Percentiles rank a stretch among this genome's conserved stretches.
These are phyloP conservation scores for Limanda limanda DNA, from an alignment of 2,113 vertebrate genomes.

Conservation along the genomic window DNA sequence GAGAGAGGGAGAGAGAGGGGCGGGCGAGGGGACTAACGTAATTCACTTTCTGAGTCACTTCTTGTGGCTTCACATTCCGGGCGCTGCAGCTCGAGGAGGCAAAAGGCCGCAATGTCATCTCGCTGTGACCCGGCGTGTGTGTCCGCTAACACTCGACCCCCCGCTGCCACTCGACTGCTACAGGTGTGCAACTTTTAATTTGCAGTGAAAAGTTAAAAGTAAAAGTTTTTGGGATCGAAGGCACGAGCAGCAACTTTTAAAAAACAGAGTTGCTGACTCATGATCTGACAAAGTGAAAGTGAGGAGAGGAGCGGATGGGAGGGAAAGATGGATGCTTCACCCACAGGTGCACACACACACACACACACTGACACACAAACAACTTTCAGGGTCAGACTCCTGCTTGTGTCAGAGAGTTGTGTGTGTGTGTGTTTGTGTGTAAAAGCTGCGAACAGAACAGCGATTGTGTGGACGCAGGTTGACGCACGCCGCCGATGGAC, in stretches of 20 bases:
- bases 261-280: not conserved
- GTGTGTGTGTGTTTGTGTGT: too few species aligned
- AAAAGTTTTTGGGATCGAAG: slow-evolving; percentile 1
- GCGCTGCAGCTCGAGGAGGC: slow-evolving; percentile 28
- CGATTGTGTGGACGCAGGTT: too few species aligned
- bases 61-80: slow-evolving; percentile 45
- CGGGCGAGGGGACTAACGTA: too few species aligned
- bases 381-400: slow-evolving; percentile 1
- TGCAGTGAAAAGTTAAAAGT: slow-evolving; percentile 31
- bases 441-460: too few species aligned
- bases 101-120: slow-evolving; percentile 15
- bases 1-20: not conserved
- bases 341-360: slow-evolving; percentile 28
- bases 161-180: slow-evolving; percentile 14
- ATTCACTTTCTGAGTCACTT: slow-evolving; percentile 57
- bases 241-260: not conserved
- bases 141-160: slow-evolving; percentile 9
- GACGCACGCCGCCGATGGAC: slow-evolving; percentile 5
- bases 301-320: not conserved
- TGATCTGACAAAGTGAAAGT: not conserved
- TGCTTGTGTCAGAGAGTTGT: not conserved
- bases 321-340: slow-evolving; percentile 13
- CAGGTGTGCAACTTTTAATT: slow-evolving; percentile 51
- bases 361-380: not conserved
- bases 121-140: not conserved